Percentiles rank a stretch among this genome's conserved stretches.
Conservation (phyloP, 2,113 vertebrate species). For the Pogona vitticeps region DNA sequence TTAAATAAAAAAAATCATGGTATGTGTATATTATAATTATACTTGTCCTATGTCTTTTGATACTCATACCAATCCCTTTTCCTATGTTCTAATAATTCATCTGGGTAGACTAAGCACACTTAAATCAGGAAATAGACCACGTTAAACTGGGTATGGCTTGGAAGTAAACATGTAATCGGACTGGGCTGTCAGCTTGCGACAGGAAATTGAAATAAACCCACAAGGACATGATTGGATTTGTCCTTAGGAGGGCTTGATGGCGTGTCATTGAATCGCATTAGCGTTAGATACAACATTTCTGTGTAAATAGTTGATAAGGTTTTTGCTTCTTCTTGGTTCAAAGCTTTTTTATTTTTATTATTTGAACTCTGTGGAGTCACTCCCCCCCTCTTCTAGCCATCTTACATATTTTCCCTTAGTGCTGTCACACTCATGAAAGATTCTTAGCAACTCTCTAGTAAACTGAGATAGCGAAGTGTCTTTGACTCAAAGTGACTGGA, state of each 20-base stretch:
- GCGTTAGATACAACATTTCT: neutral
- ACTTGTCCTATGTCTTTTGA: neutral
- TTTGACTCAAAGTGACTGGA: neutral
- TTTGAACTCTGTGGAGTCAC: neutral
- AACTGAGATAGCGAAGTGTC: neutral
- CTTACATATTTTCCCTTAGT: conserved; percentile 52
- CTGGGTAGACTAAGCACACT: neutral
- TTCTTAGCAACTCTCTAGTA: neutral
- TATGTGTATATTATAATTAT: neutral
- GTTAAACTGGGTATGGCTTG: neutral
- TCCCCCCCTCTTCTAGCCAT: neutral
- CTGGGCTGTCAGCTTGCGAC: neutral
- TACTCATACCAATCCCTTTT: neutral
- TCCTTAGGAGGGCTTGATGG: neutral
- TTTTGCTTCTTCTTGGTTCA: neutral
- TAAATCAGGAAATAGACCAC: neutral
- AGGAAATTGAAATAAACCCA: neutral
- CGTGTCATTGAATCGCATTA: neutral
- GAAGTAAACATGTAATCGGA: neutral
- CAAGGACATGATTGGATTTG: neutral
- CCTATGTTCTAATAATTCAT: neutral
- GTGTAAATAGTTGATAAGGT: neutral
- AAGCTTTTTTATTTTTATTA: neutral
- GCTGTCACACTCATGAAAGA: conserved; percentile 15
- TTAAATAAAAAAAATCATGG: neutral